A percentile compares a stretch with the other conserved stretches of the same genome.
Conservation (phyloP, 1,140 invertebrate species). For the Rhopalosiphum padi region DNA sequence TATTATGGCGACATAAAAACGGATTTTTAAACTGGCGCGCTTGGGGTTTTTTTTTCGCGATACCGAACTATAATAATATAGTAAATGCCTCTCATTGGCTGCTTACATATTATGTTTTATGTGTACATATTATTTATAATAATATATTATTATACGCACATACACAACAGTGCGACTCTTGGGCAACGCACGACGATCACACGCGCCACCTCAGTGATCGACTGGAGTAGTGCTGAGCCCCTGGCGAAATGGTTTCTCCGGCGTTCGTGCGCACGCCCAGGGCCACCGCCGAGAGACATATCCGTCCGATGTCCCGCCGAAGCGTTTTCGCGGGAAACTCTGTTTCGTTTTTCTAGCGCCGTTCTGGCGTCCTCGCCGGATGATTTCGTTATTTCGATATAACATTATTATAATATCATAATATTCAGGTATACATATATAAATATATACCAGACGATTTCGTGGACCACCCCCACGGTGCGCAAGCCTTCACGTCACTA, state of each 20-base stretch:
- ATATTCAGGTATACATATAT: background rate
- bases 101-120: too few species aligned
- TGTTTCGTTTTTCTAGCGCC: background rate
- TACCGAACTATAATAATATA: too few species aligned
- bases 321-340: slow-evolving; percentile 36
- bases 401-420: too few species aligned
- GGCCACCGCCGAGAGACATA: background rate
- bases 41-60: too few species aligned
- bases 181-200: background rate
- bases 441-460: background rate
- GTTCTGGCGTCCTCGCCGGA: background rate
- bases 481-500: too few species aligned
- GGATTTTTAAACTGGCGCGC: too few species aligned
- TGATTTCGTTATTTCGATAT: background rate
- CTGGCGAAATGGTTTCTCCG: slow-evolving; percentile 28
- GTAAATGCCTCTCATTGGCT: too few species aligned
- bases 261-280: background rate
- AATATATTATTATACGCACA: too few species aligned
- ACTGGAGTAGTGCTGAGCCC: slow-evolving; percentile 18
- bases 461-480: too few species aligned
- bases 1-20: too few species aligned
- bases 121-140: too few species aligned
- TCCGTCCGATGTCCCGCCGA: background rate
- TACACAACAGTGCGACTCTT: background rate
- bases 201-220: slow-evolving; percentile 3